Evolutionary conservation across 2,797 vertebrate genomes (phyloP).

Genomic region (Pseudopleuronectes americanus): DNA sequence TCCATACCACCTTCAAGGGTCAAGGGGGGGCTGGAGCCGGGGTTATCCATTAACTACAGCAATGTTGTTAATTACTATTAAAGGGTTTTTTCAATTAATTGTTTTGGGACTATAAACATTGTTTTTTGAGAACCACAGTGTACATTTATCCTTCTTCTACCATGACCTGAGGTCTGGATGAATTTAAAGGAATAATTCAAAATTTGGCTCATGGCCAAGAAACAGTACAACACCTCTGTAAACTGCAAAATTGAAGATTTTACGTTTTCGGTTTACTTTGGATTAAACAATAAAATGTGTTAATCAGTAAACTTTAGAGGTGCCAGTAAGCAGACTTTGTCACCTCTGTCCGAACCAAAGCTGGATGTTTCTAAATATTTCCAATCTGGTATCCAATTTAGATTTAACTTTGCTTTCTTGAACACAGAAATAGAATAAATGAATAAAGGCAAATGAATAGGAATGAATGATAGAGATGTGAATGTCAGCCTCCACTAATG

Average conservation of each 20-base stretch:
- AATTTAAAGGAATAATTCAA: not conserved
- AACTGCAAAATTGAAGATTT: not conserved
- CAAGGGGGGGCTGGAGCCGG: too few species aligned
- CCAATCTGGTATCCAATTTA: not conserved
- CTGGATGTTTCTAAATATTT: not conserved
- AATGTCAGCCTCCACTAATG: not conserved
- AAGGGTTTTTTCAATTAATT: not conserved
- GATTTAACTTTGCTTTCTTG: too few species aligned
- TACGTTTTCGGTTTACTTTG: not conserved
- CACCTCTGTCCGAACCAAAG: not conserved
- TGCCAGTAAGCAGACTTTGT: not conserved
- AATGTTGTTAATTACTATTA: not conserved
- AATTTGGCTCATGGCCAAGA: not conserved
- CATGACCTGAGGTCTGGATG: not conserved
- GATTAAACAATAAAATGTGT: not conserved
- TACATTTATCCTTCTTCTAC: not conserved
- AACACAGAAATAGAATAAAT: not conserved
- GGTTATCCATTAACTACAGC: slow-evolving; percentile 2
- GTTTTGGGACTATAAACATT: not conserved
- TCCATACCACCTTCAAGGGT: too few species aligned
- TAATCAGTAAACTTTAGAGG: not conserved
- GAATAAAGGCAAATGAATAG: not conserved
- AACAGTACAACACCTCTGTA: not conserved
- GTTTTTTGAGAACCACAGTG: not conserved
- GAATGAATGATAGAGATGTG: not conserved